Evolutionary conservation across 2,113 vertebrate genomes (phyloP).

Genomic region (Tragelaphus buxtoni): DNA sequence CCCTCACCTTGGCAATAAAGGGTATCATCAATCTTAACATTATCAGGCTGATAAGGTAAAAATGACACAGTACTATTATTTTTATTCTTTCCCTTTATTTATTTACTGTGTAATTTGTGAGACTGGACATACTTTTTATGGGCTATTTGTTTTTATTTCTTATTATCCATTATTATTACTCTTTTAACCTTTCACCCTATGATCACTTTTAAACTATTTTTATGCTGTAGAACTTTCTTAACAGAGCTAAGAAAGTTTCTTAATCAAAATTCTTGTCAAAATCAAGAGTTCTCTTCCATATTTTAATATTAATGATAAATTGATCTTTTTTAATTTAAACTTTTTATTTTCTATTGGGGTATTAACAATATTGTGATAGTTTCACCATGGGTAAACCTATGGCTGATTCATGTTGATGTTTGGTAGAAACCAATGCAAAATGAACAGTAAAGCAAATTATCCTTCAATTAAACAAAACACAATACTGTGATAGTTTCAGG

Average conservation of each 20-base stretch:
- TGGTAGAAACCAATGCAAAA: not conserved
- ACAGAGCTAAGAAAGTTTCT: not conserved
- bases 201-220: conserved; percentile 1
- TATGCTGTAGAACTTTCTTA: conserved; percentile 10
- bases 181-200: not conserved
- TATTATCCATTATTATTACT: not conserved
- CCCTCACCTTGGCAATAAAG: not conserved
- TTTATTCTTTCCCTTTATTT: conserved; percentile 15
- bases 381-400: not conserved
- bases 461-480: not conserved
- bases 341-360: not conserved
- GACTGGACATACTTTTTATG: not conserved
- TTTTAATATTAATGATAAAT: not conserved
- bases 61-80: not conserved
- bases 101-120: not conserved
- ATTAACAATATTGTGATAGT: not conserved
- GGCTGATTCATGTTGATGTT: not conserved
- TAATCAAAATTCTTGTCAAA: not conserved
- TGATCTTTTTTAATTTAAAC: not conserved
- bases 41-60: not conserved
- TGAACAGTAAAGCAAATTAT: not conserved
- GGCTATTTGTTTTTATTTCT: not conserved
- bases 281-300: not conserved
- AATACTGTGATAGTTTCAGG: not conserved
- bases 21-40: not conserved